Evolutionary conservation across 2,113 vertebrate genomes (phyloP), one percentile per base, ranked within the genome.

Genomic region (Calonectris borealis): DNA sequence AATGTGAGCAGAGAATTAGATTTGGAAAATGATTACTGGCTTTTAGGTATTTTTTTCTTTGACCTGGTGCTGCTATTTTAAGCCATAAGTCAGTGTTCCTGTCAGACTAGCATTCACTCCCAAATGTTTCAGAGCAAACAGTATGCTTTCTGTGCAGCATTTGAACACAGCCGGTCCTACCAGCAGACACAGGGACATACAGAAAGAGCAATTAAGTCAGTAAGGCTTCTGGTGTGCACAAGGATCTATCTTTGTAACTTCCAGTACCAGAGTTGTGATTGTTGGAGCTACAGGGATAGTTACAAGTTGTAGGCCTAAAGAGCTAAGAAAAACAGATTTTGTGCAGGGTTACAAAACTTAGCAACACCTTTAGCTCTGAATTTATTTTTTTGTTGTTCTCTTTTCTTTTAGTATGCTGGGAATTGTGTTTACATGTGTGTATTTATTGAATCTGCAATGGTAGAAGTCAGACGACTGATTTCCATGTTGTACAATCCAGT

Each of bases 171-270:
- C 13, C 2, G 0, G 40, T 6, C 44, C 36, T 24, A 12, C 36
- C 34, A 19, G 44, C 22, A 52, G 27, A 9, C 5, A 4, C 32
- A 7, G 19, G n/a, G 21, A 20, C 9, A 0, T 11, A 24, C 0
- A 27, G 66, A 48, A 76, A 17, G 11, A 75, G 40, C 49, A 40
- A 9, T 70, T 48, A 44, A 52, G 16, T 66, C 51, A 17, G 8
- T 24, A 24, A 46, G 22, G 42, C 32, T 71, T 42, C 34, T 55
- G 49, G 7, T 18, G 38, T 34, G 17, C 26, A 16, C 16, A 9
- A 46, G 54, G 44, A 10, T 46, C 22, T 27, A 5, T 26, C 69
- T 71, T 38, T 32, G 1, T 19, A 34, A 36, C 27, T 83, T 62
- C 48, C 15, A 21, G 14, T 11, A 22, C 60, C 14, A 1, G 38